Evolutionary conservation across 2,888 invertebrate species (phyloP), one percentile per base, ranked within the genome.

Genomic region (Lapara coniferarum): DNA sequence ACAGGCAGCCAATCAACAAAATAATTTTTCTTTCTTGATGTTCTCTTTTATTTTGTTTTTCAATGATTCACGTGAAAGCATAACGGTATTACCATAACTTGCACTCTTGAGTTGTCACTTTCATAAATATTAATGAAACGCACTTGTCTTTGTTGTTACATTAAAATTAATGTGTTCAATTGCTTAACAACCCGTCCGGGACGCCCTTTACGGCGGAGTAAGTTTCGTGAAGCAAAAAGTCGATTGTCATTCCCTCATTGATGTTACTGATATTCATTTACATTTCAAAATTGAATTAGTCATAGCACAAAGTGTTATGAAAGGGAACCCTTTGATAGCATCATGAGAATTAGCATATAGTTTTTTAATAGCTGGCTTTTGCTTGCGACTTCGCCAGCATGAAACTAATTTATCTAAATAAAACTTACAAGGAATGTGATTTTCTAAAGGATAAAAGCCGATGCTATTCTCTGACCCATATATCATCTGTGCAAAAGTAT

Each of bases 151-250:
- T 87, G 83, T 84, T 78, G 57, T 82, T 80, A 80, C 86, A 90
- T 91, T 90, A 84, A 89, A 89, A 92, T 91, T 88, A 89, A 91
- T 91, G 90, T 81, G 81, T 84, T 82, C 89, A 88, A 87, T 89
- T 90, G 86, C 79, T 80, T 70, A 78, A 81, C 77, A 80, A 79
- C 82, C 79, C 79, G 78, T 78, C 79, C 73, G 72, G 75, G 76
- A 76, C 75, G 74, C 79, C 83, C 83, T 79, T 83, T 78, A 76
- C 78, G 75, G 77, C 78, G 77, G 79, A 75, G 73, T 71, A 46
- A 57, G 70, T 71, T 69, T 72, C 56, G 68, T 73, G 53, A 67
- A 55, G 66, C 69, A 57, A 69, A 69, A 69, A 66, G 46, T 66
- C 37, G 25, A 49, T 49, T 14, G 52, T 58, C 66, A 69, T 52